phyloP scores from a whole-genome alignment of 2,113 vertebrate species.

The Rhynchomys soricoides region DNA sequence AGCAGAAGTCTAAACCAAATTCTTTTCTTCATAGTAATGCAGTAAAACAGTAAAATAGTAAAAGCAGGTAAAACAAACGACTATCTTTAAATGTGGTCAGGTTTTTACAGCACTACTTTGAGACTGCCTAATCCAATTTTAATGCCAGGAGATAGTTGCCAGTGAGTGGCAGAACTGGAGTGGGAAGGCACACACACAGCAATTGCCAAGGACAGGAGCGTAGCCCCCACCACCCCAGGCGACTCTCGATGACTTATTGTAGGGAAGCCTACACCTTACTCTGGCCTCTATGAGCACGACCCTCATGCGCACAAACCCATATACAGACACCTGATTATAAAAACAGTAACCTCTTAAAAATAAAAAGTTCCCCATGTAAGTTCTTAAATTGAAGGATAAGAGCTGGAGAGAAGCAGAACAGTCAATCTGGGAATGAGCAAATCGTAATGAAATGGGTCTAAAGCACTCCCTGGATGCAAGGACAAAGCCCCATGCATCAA shows the following conservation, averaged over 20 bases:
- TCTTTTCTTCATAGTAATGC: not conserved
- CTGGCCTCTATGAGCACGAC: not conserved
- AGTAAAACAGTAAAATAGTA: no score
- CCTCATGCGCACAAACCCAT: not conserved
- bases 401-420: not conserved
- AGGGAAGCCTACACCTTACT: not conserved
- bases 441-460: not conserved
- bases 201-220: not conserved
- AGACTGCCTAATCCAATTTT: not conserved
- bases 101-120: constrained; percentile 17
- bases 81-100: not conserved
- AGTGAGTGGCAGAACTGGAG: not conserved
- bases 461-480: not conserved
- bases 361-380: not conserved
- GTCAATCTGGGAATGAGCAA: not conserved
- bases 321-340: not conserved
- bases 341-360: not conserved
- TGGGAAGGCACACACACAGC: not conserved
- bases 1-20: not conserved
- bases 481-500: not conserved
- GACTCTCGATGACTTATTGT: not conserved
- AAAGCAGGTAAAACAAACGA: constrained; percentile 2
- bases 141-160: not conserved
- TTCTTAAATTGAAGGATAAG: not conserved
- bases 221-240: no score